Evolutionary conservation across 2,113 vertebrate species (phyloP).

Genomic region (Meles meles): DNA sequence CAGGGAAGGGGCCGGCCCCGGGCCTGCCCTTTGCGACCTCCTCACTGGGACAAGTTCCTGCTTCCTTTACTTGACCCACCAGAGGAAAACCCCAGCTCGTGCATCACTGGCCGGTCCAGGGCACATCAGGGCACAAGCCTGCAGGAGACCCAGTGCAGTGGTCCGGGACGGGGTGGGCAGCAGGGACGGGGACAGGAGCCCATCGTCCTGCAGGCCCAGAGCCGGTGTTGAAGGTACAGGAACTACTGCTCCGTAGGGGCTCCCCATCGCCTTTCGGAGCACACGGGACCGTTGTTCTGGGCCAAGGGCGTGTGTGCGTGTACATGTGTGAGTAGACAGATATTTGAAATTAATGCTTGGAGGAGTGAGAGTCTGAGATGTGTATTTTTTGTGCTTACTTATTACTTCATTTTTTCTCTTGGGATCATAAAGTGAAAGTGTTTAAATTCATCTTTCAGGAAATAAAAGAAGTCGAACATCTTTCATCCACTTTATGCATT

Average conservation of each 20-base stretch:
- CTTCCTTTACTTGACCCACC: rapidly evolving
- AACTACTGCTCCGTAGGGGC: rapidly evolving
- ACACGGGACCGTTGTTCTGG: rapidly evolving
- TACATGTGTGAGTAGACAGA: rapidly evolving
- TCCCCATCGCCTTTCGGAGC: rapidly evolving
- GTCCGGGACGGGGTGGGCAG: rapidly evolving
- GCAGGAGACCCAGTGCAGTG: rapidly evolving
- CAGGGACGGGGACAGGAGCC: neutral
- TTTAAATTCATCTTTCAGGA: constrained; percentile 49
- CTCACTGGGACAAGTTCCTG: rapidly evolving
- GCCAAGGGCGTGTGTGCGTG: neutral
- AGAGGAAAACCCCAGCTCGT: rapidly evolving
- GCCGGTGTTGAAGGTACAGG: rapidly evolving
- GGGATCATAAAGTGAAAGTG: constrained; percentile 28
- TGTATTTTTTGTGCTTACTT: neutral
- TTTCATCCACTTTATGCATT: constrained; percentile 43
- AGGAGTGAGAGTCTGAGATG: neutral
- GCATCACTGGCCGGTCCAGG: rapidly evolving
- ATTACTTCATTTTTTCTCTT: constrained; percentile 21
- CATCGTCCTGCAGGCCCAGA: rapidly evolving
- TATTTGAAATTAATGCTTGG: neutral
- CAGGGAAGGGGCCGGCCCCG: neutral
- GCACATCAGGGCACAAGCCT: rapidly evolving
- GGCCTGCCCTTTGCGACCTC: too few relatives aligned
- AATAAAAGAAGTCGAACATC: constrained; percentile 52